These are phyloP conservation scores for Antrozous pallidus DNA, from an alignment of 2,797 vertebrate genomes.

Conservation along the genomic window DNA sequence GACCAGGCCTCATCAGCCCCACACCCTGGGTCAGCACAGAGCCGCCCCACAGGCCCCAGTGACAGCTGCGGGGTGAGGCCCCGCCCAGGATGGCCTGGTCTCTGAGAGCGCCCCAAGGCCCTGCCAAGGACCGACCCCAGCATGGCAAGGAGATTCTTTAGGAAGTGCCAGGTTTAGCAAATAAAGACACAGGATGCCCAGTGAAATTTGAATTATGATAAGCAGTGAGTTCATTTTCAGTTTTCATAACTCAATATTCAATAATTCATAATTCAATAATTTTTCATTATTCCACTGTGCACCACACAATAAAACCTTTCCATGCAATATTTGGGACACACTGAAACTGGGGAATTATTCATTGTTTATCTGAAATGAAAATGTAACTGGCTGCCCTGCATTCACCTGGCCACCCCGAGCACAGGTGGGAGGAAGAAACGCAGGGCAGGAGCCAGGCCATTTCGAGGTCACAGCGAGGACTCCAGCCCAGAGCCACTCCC, in stretches of 20 bases:
- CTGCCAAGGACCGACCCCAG: background rate
- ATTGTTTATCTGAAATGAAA: background rate
- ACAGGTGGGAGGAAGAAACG: background rate
- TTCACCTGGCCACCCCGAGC: background rate
- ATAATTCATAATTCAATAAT: background rate
- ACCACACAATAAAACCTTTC: background rate
- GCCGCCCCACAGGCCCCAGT: background rate
- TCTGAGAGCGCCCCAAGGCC: background rate
- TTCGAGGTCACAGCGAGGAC: background rate
- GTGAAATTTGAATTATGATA: background rate
- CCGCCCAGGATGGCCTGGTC: background rate
- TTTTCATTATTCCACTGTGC: background rate
- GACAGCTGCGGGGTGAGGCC: background rate
- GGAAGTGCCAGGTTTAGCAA: background rate
- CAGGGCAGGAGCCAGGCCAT: no score
- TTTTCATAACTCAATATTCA: background rate
- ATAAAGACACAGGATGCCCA: background rate
- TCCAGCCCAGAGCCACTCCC: no score
- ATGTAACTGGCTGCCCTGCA: background rate
- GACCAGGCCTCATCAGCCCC: rapidly evolving
- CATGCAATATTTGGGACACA: background rate
- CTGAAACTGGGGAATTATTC: background rate
- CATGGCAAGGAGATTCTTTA: background rate
- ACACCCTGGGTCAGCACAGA: background rate
- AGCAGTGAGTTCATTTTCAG: background rate